Base-by-base conservation (phyloP, 2,888 invertebrate species). In the Drosophila nigricruria region DNA sequence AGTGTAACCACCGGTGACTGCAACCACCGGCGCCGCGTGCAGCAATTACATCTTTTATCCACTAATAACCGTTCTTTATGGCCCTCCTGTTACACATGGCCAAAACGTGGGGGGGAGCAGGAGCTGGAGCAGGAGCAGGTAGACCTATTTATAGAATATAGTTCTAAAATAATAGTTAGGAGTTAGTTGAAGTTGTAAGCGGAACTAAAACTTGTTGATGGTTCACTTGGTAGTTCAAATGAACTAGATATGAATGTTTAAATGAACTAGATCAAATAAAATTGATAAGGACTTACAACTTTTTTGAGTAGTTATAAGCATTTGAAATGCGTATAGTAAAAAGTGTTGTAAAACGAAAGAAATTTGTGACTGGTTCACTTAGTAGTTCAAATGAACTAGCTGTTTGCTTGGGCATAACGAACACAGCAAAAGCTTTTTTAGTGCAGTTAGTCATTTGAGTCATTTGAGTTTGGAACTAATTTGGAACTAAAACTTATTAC, bases 21-120 rank as follows among this genome's bases (percentile, higher is more conserved):
- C 18, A 64, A 30, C 61, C 63, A 34, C 43, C 43, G 32, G 23
- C 42, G 32, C 61, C 62, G 45, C 72, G 38, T 62, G 54, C 42
- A 72, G 68, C 77, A 77, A 77, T 77, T 77, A 77, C 73, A 73
- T 77, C 58, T 73, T 65, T 68, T 73, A 65, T 59, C 64, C 45
- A 65, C 77, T 71, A 71, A 67, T 70, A 77, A 61, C 64, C 57
- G 38, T 36, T 38, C 64, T 72, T 76, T 67, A 76, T 77, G 60
- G 42, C 74, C 54, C 56, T 12, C 12, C 10, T 30, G 18, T 23
- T 18, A 10, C 18, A 18, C 18, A 18, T 9, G 40, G 40, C 42
- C 6, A 43, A 6, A 14, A 23, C 5, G 20, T 2, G 23, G 45
- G 2, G 5, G 8, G 25, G 5, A 0, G 9, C 16, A 5, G 10